Evolutionary conservation across 2,113 vertebrate genomes (phyloP).

Genomic region (Crotalus viridis): DNA sequence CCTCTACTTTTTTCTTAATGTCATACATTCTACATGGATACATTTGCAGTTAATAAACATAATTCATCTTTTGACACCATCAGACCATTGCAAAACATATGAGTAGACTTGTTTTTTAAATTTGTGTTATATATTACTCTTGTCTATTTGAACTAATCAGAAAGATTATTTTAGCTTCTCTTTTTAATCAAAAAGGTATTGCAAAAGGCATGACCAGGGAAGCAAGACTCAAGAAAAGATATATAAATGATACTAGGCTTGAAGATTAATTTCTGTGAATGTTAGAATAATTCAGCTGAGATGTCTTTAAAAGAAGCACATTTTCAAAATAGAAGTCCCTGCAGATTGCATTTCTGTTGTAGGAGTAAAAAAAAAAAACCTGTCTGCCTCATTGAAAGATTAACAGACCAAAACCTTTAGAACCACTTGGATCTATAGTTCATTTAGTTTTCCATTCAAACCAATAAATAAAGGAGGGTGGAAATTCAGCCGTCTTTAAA

Average conservation of each 20-base stretch:
- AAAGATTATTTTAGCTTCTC: constrained; percentile 45
- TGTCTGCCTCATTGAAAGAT: neutral
- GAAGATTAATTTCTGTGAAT: constrained; percentile 38
- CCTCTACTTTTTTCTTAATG: neutral
- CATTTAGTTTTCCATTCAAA: neutral
- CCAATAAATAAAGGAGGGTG: neutral
- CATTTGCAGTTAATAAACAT: constrained; percentile 35
- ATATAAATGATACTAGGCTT: constrained; percentile 18
- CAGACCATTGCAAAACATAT: constrained; percentile 35
- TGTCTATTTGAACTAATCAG: constrained; percentile 48
- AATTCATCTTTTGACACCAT: constrained; percentile 49
- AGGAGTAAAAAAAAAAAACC: neutral
- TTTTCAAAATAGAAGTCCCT: constrained; percentile 32
- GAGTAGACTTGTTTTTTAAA: constrained; percentile 41
- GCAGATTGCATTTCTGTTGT: neutral
- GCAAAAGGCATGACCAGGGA: constrained; percentile 29
- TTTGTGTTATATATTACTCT: constrained; percentile 43
- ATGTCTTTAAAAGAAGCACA: constrained; percentile 24
- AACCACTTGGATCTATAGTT: neutral
- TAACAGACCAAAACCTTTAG: constrained; percentile 1
- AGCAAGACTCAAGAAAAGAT: constrained; percentile 35
- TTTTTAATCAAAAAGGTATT: constrained; percentile 45
- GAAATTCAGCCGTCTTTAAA: neutral
- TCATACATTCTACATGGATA: constrained; percentile 14
- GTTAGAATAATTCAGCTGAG: constrained; percentile 14